Evolutionary conservation across 2,113 vertebrate genomes (phyloP), one percentile per base, ranked within the genome.

Genomic region (Melanerpes formicivorus): DNA sequence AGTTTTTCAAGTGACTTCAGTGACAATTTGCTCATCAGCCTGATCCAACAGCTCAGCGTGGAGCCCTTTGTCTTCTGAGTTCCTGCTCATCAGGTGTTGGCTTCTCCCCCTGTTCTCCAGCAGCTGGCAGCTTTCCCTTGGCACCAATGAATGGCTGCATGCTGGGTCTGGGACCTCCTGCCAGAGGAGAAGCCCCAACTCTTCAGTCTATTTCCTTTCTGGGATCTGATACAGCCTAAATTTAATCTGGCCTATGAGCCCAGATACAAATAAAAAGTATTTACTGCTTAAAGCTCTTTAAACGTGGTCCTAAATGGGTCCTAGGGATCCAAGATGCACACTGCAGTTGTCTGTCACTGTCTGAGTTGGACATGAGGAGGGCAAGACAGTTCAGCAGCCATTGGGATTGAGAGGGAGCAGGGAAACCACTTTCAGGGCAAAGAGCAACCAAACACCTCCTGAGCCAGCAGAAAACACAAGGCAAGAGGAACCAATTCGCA

Each of bases 1-100:
- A 72, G 73, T 18, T 83, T 88, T 93, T 30, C 85, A 77, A n/a
- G 44, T 74, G 12, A 72, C 82, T 95, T 90, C 85, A 95, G 65
- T 0, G 0, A 84, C 83, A 79, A 63, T 93, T 88, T 81, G 66
- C 59, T 60, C 2, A 0, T 29, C 34, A 67, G 32, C 70, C 73
- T 75, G 77, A 60, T 44, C 74, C 66, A 78, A 59, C 0, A 3
- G 23, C 11, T 56, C 37, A 23, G 27, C 4, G 58, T 6, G 3
- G 56, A 84, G 14, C 65, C 2, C 29, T 50, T 86, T 54, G 32
- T 58, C 1, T 71, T 76, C 5, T 17, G 26, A n/a, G 64, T 37
- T 74, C 27, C 27, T 34, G 26, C 13, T 62, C 62, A 13, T n/a
- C 52, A 12, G 60, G 34, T 37, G 21, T 25, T 2, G 0, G 34